Evolutionary conservation across 2,888 invertebrate species (phyloP).

Genomic region (Torymus aiolomorphi): DNA sequence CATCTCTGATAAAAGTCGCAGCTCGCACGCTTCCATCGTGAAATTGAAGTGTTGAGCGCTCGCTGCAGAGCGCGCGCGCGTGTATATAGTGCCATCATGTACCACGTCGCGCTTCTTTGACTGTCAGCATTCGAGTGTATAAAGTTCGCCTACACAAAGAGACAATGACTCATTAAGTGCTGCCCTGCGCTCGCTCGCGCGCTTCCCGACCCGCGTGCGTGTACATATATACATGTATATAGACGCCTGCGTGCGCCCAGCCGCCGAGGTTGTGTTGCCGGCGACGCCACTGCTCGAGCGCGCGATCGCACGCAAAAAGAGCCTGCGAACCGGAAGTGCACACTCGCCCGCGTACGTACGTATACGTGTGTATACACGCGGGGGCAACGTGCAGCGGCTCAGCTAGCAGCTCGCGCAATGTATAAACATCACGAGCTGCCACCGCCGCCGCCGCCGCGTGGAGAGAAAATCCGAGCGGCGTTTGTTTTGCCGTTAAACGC

Average conservation of each 20-base stretch:
- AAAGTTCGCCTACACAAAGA: conserved; percentile 44
- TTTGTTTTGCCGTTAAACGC: conserved; percentile 43
- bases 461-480: conserved; percentile 14
- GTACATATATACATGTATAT: not conserved
- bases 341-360: not conserved
- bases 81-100: no score
- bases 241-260: not conserved
- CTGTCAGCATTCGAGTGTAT: conserved; percentile 24
- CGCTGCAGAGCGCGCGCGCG: no score
- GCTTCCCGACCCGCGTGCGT: not conserved
- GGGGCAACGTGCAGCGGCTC: conserved; percentile 11
- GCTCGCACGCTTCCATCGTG: not conserved
- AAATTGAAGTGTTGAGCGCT: conserved; percentile 32
- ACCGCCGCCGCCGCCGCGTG: not conserved
- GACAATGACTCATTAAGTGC: conserved; percentile 56
- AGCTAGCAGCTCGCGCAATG: conserved; percentile 2
- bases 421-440: conserved; percentile 4
- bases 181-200: not conserved
- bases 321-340: conserved; percentile 56
- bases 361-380: conserved; percentile 2
- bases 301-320: conserved; percentile 48
- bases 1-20: not conserved
- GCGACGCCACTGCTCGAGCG: not conserved
- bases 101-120: conserved; percentile 16
- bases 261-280: not conserved